phyloP scores from a whole-genome alignment of 1,140 invertebrate genomes.

The Drosophila pectinifera region DNA sequence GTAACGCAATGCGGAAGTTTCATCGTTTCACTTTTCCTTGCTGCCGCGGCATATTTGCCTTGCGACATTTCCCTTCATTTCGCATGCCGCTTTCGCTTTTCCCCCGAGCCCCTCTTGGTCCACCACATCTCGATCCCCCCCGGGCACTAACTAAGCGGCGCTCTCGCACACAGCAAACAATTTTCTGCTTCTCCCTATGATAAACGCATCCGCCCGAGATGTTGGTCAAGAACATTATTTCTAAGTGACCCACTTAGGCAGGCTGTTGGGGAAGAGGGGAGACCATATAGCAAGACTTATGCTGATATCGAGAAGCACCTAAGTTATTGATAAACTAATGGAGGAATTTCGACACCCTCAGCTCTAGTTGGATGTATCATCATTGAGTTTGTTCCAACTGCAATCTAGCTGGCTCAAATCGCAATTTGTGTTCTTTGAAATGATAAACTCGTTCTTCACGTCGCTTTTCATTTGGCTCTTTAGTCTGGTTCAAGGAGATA shows the following conservation, averaged over 20 bases:
- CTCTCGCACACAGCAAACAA: background rate
- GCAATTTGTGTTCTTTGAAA: constrained; percentile 24
- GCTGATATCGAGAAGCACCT: constrained; percentile 4
- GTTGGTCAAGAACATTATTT: constrained; percentile 61
- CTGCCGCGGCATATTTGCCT: constrained; percentile 23
- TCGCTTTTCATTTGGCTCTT: constrained; percentile 46
- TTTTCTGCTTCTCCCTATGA: constrained; percentile 39
- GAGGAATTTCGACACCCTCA: background rate
- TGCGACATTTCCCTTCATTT: constrained; percentile 27
- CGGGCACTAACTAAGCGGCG: background rate
- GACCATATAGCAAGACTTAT: background rate
- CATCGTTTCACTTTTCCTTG: constrained; percentile 56
- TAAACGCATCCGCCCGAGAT: constrained; percentile 71
- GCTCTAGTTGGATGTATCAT: background rate
- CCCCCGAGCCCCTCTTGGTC: background rate
- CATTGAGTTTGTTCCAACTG: background rate
- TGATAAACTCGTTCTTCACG: constrained; percentile 49
- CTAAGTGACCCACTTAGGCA: constrained; percentile 66
- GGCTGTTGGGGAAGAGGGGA: constrained; percentile 2
- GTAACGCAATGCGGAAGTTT: constrained; percentile 53
- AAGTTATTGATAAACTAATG: background rate
- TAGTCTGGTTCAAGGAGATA: constrained; percentile 8
- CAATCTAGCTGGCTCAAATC: background rate
- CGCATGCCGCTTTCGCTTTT: constrained; percentile 28
- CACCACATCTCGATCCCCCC: background rate